Evolutionary conservation across 2,797 vertebrate species (phyloP), one percentile per base, ranked within the genome.

Genomic region (Gallinago nigripennis): DNA sequence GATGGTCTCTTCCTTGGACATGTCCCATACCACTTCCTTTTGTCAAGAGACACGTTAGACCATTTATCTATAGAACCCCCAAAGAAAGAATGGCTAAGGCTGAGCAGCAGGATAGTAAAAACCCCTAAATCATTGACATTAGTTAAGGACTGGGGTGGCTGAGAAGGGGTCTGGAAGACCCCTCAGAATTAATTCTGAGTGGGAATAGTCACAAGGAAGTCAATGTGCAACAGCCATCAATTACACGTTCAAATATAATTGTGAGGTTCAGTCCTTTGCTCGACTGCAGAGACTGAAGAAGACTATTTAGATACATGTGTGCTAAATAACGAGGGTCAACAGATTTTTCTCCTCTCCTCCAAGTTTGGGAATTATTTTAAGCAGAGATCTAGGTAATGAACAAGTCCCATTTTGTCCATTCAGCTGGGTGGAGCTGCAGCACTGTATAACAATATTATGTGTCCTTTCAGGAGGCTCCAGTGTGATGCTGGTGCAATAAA

Each of bases 21-120:
- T 50, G 57, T 96, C 78, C 64, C 24, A 11, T 64, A 92, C 75
- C 43, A 71, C 90, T 72, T 97, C 73, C 21, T 95, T 95, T 96
- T 97, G 76, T 63, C 94, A 95, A 85, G 46, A 14, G 35, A 90
- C 31, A 90, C 57, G 88, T 39, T 50, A 13, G 25, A 91, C 28
- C 24, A 64, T 71, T 94, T 69, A 88, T 65, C 53, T 48, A 17
- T 5, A 23, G 25, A 43, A 60, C 41, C 9, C 60, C 71, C 76
- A 66, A 19, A 65, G 50, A 57, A 71, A 88, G 50, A 27, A 77
- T 4, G 8, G 57, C 50, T 63, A 28, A 31, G 12, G 13, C 69
- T 58, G 82, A 79, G 46, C 25, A 77, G 48, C 31, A 77, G 25
- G 15, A 25, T 57, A 33, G 78, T n/a, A 73, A 85, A 87, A 91